Evolutionary conservation across 2,888 invertebrate genomes (phyloP), one percentile per base, ranked within the genome.

Genomic region (Phortica okadai): DNA sequence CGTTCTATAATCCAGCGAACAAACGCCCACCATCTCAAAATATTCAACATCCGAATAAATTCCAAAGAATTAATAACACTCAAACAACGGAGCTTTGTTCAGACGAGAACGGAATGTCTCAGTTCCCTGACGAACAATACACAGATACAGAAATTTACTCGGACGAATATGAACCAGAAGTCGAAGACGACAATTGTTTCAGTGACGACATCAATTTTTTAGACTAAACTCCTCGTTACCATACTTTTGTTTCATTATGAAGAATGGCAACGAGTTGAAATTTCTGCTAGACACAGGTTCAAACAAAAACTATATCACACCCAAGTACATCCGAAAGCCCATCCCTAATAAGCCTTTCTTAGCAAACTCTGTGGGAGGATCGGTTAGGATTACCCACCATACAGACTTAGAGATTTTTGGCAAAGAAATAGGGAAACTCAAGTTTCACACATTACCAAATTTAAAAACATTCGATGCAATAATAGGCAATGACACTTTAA

Each of bases 161-260:
- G 50, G 16, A 8, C 3, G 45, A 69, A 42, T 41, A 66, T 45
- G 59, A 59, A 5, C 14, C 59, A 50, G 70, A 70, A 69, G 44
- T 42, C 44, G 25, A 50, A 25, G 50, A 45, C 11, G 10, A 45
- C 2, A 50, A 21, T 11, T 10, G 10, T 7, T 1, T 8, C 41
- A 50, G 21, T 21, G 54, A 54, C 50, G 50, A 70, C 6, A 11
- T 70, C 42, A 70, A 70, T 70, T 70, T 70, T 70, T 70, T 70
- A 70, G 45, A 70, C 21, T 45, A 70, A 50, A 7, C 11, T 54
- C 54, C 69, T 69, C 69, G 45, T 69, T 45, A 69, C 45, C 62
- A 58, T 58, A 58, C 16, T 58, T 58, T 16, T 14, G 6, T 58
- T 62, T 25, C 25, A 25, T 6, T 45, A 69, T 45, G 44, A 69